Conservation (phyloP, 2,888 invertebrate species). For the Arenicola marina region DNA sequence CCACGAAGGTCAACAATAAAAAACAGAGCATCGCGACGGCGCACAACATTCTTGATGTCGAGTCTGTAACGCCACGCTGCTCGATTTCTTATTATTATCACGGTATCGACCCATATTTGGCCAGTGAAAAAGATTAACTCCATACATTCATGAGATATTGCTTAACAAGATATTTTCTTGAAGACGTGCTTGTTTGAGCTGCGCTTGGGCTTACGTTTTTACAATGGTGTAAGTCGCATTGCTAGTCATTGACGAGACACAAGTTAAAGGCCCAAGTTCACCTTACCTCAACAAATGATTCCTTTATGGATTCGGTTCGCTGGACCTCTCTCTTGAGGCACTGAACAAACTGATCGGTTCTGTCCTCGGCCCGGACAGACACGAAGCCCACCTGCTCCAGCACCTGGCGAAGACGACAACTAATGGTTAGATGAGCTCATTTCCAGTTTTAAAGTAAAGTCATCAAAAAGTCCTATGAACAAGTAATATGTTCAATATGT, state of each 20-base stretch:
- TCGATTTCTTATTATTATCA: no score
- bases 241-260: no score
- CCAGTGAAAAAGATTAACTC: not conserved
- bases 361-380: constrained; percentile 63
- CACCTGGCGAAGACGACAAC: constrained; percentile 44
- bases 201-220: no score
- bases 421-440: no score
- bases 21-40: no score
- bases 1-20: not conserved
- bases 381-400: constrained; percentile 64
- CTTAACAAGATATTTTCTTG: not conserved
- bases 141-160: not conserved
- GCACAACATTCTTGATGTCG: no score
- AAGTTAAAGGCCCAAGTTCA: not conserved
- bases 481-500: no score
- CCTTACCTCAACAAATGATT: constrained; percentile 61
- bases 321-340: constrained; percentile 63
- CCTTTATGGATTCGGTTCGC: constrained; percentile 59
- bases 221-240: no score
- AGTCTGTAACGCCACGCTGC: no score
- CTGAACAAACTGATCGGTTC: constrained; percentile 63
- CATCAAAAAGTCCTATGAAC: no score
- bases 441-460: no score
- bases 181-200: no score
- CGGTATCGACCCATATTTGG: not conserved